phyloP scores from a whole-genome alignment of 2,113 vertebrate genomes.

The Semnornis frantzii region DNA sequence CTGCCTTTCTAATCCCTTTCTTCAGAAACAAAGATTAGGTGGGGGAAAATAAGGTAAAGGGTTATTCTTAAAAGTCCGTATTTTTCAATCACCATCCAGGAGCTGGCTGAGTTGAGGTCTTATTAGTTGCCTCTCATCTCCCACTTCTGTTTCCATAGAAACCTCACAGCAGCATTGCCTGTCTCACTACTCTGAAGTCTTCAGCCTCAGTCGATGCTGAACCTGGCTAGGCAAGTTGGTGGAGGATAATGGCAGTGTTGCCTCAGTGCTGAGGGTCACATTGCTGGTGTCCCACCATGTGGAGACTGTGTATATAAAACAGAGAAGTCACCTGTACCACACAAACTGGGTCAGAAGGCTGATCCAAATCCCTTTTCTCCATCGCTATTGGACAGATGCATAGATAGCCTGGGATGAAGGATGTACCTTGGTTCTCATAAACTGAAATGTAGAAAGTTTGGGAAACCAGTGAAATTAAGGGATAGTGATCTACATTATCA shows the following conservation, averaged over 20 bases:
- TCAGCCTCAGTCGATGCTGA: neutral
- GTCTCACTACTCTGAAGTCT: neutral
- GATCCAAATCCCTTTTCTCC: neutral
- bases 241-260: neutral
- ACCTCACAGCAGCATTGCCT: constrained; percentile 33
- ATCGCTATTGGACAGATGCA: neutral
- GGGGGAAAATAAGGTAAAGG: constrained; percentile 42
- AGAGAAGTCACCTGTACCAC: neutral
- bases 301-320: rapidly evolving
- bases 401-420: neutral
- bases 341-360: neutral
- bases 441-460: neutral
- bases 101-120: constrained; percentile 27
- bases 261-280: neutral
- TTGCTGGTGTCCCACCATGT: neutral
- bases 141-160: constrained; percentile 68
- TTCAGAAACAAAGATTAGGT: constrained; percentile 43
- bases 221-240: neutral
- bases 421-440: neutral
- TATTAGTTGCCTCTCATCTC: constrained; percentile 57
- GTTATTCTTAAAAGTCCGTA: constrained; percentile 51
- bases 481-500: neutral
- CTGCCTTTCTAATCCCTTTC: constrained; percentile 49
- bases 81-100: constrained; percentile 55
- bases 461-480: neutral